Evolutionary conservation across 2,113 vertebrate species (phyloP).

Genomic region (Ascaphus truei): DNA sequence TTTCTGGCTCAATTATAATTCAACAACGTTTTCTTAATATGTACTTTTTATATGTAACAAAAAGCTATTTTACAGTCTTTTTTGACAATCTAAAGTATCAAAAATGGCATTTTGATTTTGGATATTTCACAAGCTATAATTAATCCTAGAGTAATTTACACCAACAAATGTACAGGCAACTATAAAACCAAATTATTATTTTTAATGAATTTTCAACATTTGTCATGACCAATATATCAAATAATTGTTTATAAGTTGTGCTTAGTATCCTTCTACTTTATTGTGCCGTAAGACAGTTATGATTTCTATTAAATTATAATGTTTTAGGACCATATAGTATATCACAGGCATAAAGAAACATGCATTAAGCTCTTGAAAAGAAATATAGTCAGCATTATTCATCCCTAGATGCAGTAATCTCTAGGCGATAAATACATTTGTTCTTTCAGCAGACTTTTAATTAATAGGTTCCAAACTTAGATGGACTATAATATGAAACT

Average conservation of each 20-base stretch:
- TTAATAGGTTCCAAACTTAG: slow-evolving; percentile 4
- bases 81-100: too few relatives aligned
- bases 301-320: slow-evolving; percentile 31
- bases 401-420: slow-evolving; percentile 10
- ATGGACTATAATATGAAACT: not conserved
- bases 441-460: slow-evolving; percentile 28
- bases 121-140: not conserved
- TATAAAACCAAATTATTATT: slow-evolving; percentile 8
- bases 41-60: not conserved
- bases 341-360: slow-evolving; percentile 20
- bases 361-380: slow-evolving; percentile 33
- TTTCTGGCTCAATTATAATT: not conserved
- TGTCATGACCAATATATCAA: not conserved
- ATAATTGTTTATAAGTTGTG: slow-evolving; percentile 28
- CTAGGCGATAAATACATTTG: slow-evolving; percentile 32
- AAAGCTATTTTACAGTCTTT: not conserved
- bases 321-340: slow-evolving; percentile 28
- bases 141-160: not conserved
- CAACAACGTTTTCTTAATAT: not conserved
- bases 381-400: slow-evolving; percentile 32
- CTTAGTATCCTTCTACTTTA: slow-evolving; percentile 20
- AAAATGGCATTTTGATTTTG: slow-evolving; percentile 10
- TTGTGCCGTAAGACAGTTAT: slow-evolving; percentile 22
- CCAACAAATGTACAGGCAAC: not conserved
- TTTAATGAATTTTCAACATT: not conserved